Evolutionary conservation across 92 coral and sea anemone genomes (phyloP).

Genomic region (Porites cylindrica): DNA sequence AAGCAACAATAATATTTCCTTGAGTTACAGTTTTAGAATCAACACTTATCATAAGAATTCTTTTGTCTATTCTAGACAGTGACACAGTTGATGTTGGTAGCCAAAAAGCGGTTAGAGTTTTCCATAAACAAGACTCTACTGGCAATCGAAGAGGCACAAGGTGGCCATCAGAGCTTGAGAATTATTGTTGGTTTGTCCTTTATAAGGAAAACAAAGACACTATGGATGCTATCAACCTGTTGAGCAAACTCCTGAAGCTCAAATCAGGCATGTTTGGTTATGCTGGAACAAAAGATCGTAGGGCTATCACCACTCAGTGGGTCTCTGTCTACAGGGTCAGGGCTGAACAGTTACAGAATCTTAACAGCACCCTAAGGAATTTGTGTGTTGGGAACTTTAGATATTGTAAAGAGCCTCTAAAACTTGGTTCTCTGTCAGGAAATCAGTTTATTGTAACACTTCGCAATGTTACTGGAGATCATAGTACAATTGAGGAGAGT

Average conservation of each 20-base stretch:
- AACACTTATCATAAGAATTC: not conserved
- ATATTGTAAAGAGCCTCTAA: slow-evolving; percentile 80
- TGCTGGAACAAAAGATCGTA: slow-evolving; percentile 97
- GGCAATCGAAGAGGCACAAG: slow-evolving; percentile 59
- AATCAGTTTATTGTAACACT: slow-evolving; percentile 89
- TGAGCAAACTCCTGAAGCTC: slow-evolving; percentile 83
- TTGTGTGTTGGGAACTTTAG: slow-evolving; percentile 84
- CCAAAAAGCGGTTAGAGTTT: slow-evolving; percentile 89
- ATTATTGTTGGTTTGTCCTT: slow-evolving; percentile 88
- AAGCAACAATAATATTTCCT: no score
- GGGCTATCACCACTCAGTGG: slow-evolving; percentile 91
- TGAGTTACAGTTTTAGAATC: no score
- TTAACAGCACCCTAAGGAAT: slow-evolving; percentile 80
- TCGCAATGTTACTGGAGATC: slow-evolving; percentile 75
- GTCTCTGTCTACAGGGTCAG: slow-evolving; percentile 84
- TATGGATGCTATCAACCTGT: slow-evolving; percentile 90
- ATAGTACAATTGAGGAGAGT: slow-evolving; percentile 65
- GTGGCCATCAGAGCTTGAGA: slow-evolving; percentile 90
- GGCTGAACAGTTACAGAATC: slow-evolving; percentile 79
- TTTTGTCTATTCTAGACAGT: slow-evolving; percentile 69
- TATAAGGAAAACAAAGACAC: slow-evolving; percentile 99
- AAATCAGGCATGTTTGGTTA: slow-evolving; percentile 84
- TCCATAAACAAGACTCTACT: slow-evolving; percentile 56
- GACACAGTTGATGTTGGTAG: slow-evolving; percentile 85
- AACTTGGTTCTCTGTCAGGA: slow-evolving; percentile 90